Conservation (phyloP, 1,140 invertebrate species). For the Metopolophium dirhodum region DNA sequence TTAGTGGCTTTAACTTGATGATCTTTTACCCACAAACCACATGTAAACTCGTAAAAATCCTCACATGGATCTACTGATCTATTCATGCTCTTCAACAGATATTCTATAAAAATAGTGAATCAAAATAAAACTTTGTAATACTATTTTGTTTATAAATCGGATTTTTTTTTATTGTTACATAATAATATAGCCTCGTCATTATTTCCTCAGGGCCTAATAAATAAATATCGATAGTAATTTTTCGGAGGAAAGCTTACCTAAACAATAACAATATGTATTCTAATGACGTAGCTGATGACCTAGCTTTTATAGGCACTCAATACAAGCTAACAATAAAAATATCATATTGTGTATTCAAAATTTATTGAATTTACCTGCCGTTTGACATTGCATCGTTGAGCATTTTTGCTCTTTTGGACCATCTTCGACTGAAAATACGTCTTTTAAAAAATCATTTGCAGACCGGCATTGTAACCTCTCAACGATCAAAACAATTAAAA, state of each 20-base stretch:
- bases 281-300: too few relatives aligned
- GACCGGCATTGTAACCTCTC: background rate
- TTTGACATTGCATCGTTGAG: slow-evolving; percentile 46
- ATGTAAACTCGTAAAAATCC: slow-evolving; percentile 67
- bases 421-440: slow-evolving; percentile 8
- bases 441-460: slow-evolving; percentile 45
- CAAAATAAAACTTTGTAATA: background rate
- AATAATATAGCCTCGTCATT: too few relatives aligned
- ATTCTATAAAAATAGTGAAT: slow-evolving; percentile 21
- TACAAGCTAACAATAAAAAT: background rate
- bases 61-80: slow-evolving; percentile 64
- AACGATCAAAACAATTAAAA: background rate
- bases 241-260: too few relatives aligned
- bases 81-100: slow-evolving; percentile 61
- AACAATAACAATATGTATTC: too few relatives aligned
- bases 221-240: too few relatives aligned
- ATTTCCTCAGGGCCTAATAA: too few relatives aligned
- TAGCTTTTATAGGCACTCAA: too few relatives aligned
- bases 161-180: background rate
- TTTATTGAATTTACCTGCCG: slow-evolving; percentile 1
- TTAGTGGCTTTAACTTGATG: slow-evolving; percentile 63
- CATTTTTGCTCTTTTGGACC: slow-evolving; percentile 1
- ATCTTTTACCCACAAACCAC: slow-evolving; percentile 65
- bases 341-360: background rate
- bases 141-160: background rate